Conservation (phyloP, 2,113 vertebrate genomes). For the Ammodytes dubius region DNA sequence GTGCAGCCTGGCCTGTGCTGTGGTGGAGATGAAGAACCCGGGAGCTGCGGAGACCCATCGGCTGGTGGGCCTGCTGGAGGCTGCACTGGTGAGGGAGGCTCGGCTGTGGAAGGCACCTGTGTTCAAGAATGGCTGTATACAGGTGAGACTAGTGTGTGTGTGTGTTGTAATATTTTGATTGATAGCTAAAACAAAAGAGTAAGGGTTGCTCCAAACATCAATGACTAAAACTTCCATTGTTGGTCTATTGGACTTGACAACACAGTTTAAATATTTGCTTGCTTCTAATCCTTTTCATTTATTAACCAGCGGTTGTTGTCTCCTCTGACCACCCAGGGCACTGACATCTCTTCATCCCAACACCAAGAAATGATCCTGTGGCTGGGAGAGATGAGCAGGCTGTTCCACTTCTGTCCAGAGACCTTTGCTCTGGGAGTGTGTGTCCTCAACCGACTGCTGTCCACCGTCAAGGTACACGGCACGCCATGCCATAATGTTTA, state of each 20-base stretch:
- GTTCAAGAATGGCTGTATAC: slow-evolving; percentile 80
- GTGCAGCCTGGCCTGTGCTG: slow-evolving; percentile 74
- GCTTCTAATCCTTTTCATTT: background rate
- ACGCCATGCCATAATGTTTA: background rate
- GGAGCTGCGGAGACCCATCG: slow-evolving; percentile 59
- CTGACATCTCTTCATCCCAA: slow-evolving; percentile 77
- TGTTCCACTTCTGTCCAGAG: slow-evolving; percentile 81
- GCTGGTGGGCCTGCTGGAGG: slow-evolving; percentile 78
- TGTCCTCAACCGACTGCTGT: slow-evolving; percentile 82
- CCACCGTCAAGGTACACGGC: slow-evolving; percentile 80
- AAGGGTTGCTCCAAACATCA: too few species aligned
- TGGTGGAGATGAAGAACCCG: slow-evolving; percentile 79
- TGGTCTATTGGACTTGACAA: background rate
- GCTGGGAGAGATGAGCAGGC: slow-evolving; percentile 78
- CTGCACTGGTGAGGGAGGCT: slow-evolving; percentile 80
- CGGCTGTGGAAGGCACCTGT: slow-evolving; percentile 84
- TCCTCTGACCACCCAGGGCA: slow-evolving; percentile 67
- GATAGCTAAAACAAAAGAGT: background rate
- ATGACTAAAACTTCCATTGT: too few species aligned
- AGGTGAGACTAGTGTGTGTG: slow-evolving; percentile 65
- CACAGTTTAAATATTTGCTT: background rate
- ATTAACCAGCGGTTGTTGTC: background rate
- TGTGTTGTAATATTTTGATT: background rate
- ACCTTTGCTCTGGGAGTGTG: slow-evolving; percentile 83
- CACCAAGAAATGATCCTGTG: slow-evolving; percentile 81